Evolutionary conservation across 2,113 vertebrate species (phyloP), one percentile per base, ranked within the genome.

Genomic region (Xenopus borealis): DNA sequence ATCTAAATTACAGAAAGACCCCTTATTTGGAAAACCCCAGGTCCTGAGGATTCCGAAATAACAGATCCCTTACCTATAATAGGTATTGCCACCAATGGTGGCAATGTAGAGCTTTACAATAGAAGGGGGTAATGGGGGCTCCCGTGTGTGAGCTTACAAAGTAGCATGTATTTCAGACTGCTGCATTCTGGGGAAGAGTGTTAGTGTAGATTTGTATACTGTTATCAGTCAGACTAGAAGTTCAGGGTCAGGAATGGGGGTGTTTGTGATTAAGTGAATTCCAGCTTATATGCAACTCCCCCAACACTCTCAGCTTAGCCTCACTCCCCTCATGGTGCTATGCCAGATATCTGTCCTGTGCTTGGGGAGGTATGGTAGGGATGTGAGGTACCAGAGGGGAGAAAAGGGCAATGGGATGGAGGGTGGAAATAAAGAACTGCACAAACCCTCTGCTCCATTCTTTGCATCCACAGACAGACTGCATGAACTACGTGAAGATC

Each of bases 401-500:
- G n/a, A 62, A 27, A 17, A 44, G 10, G 16, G 23, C 8, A 27
- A 44, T 4, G 62, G 4, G 2, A 27, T 14, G 61, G 61, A 13
- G 62, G n/a, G n/a, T 18, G 44, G 66, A 17, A 19, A 40, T 10
- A 19, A 18, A 19, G 57, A 55, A 68, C 11, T 55, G 3, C 47
- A 9, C 14, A 50, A 53, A 69, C 66, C 62, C 17, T 45, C 9
- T 9, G 10, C 66, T 47, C 45, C 12, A 55, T 62, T 44, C 3
- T 17, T 13, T 81, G 75, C 12, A 67, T 47, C 75, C 79, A 61
- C 84, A 98, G 97, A 90, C 87, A 0, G 97, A 99, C 82, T 99
- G 97, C 80, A 95, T 98, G 88, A 99, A 98, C 83, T 98, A 97
- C 0, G 91, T 98, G 86, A 99, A 98, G 86, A 80, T 98, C 23